Base-by-base conservation (phyloP, 2,113 vertebrate species). In the Pseudopipra pipra region DNA sequence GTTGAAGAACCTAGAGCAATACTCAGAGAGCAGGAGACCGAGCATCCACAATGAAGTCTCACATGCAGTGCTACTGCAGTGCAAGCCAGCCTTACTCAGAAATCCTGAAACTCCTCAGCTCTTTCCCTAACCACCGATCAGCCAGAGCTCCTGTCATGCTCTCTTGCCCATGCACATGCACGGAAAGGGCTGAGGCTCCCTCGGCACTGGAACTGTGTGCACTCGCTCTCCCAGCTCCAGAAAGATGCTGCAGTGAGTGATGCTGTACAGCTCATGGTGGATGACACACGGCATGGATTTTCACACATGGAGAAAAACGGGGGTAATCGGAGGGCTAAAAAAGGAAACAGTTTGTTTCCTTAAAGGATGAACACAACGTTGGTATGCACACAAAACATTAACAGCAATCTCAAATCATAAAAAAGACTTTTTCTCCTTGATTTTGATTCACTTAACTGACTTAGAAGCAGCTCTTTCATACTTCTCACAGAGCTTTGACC, bases 201-300 rank as follows among this genome's bases (percentile, higher is more conserved):
- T 55, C 9, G 0, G 30, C 89, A 28, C 81, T 8, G 81, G 73
- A 39, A 22, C 41, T 8, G 8, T 0, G 1, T 6, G n/a, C 52
- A 3, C 35, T 52, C 8, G 2, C 65, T 41, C 52, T 41, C 61
- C 58, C 80, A 41, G 70, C 80, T 59, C 8, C 3, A 15, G 19
- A 41, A 41, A 66, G 43, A 52, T 37, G 35, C 68, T 77, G 70
- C 68, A 46, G 58, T 3, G 43, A 93, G 35, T 0, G 51, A 83
- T 20, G 86, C 76, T 12, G 33, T 23, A 22, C 62, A 56, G 81
- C 85, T 89, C 61, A 1, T 0, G 21, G 55, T 15, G 27, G 55
- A n/a, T 5, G 52, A 59, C 80, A 81, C 16, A 70, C 15, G 0
- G 70, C 77, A 72, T 77, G 14, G 70, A 59, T 49, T 54, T 55